Base-by-base conservation (phyloP, 2,797 vertebrate genomes). In the Sphaeramia orbicularis region DNA sequence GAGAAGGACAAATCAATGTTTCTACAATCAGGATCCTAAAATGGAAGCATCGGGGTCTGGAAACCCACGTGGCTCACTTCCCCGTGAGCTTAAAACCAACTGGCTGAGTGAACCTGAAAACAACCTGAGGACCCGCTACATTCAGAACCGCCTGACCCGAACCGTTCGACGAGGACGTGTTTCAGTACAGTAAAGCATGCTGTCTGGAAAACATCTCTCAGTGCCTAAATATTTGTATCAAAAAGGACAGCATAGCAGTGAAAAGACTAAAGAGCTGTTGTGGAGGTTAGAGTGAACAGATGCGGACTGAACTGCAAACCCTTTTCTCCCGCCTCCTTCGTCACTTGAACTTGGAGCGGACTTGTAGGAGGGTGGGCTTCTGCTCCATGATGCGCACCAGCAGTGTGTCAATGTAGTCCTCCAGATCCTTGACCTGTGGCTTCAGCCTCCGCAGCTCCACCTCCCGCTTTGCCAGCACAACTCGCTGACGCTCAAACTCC, bases 321-420 rank as follows among this genome's bases (percentile, higher is more conserved):
- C 68, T 8, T 14, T 15, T 36, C 69, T 83, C 3, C 52, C 14
- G 15, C 14, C n/a, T 19, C 70, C 80, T 9, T 35, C 13, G 70
- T 94, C 92, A 89, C 85, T 88, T 94, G 66, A 72, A 81, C 92
- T 91, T 96, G 90, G 0, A 90, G 85, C 93, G 88, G 62, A 97
- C 96, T 92, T 99, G 98, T 85, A 99, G 95, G 66, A 99, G 93
- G 0, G 96, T 96, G 21, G 98, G 98, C 0, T 96, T 98, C 78
- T 97, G 95, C 79, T 99, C 98, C 96, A 99, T 99, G 93, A 99
- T 99, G 85, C 96, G 96, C 74, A 99, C 96, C 80, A 99, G 94
- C 85, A 99, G 93, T 63, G 95, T 95, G 94, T 99, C 98, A 0
- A 99, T 99, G 94, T 99, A 99, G 89, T 97, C 95, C 93, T 99